Evolutionary conservation across 2,888 invertebrate species (phyloP).

Genomic region (Crematogaster levior): DNA sequence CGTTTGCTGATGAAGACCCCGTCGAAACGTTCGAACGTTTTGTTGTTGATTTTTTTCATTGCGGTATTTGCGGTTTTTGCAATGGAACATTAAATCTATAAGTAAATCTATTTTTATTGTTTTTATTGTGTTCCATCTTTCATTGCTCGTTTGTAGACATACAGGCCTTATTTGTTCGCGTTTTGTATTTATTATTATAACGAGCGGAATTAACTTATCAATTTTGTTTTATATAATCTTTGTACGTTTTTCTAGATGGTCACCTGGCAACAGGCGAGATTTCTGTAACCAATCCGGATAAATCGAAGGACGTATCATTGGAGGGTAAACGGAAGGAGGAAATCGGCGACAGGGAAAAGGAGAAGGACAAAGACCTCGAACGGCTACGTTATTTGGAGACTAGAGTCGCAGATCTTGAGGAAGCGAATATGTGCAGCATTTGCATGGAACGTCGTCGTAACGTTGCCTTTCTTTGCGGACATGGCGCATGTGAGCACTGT

Average conservation of each 20-base stretch:
- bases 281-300: slow-evolving; percentile 56
- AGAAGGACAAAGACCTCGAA: slow-evolving; percentile 82
- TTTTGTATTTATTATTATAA: no score
- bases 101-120: no score
- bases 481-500: slow-evolving; percentile 93
- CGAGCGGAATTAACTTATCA: no score
- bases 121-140: no score
- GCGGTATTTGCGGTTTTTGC: no score
- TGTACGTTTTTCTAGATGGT: slow-evolving; percentile 43
- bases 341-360: slow-evolving; percentile 73
- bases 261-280: slow-evolving; percentile 65
- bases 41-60: no score
- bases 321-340: slow-evolving; percentile 72
- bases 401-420: slow-evolving; percentile 94
- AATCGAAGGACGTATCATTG: slow-evolving; percentile 45
- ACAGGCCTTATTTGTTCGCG: no score
- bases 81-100: no score
- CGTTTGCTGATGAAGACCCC: no score
- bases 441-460: slow-evolving; percentile 95
- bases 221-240: background rate
- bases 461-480: slow-evolving; percentile 95
- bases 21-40: no score
- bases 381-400: slow-evolving; percentile 89
- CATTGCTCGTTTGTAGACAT: no score
- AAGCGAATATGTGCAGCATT: slow-evolving; percentile 94